These are phyloP conservation scores for Caenorhabditis japonica DNA, from an alignment of 2,888 invertebrate species.

Conservation along the genomic window DNA sequence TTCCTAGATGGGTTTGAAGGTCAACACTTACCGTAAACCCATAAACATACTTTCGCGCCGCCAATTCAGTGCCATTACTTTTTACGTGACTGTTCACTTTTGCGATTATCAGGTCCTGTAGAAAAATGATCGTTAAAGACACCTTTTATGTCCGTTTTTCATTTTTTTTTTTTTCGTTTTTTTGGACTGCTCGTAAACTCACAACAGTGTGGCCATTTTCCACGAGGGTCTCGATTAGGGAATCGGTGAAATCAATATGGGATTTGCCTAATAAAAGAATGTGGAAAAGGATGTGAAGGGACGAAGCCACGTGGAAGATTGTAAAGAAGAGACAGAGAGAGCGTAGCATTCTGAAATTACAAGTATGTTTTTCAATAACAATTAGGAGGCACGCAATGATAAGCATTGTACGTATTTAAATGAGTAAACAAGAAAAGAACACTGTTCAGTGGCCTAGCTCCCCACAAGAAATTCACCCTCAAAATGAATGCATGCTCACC, in stretches of 20 bases:
- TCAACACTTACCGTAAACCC: constrained; percentile 29
- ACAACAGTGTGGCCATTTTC: constrained; percentile 66
- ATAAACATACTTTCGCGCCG: constrained; percentile 27
- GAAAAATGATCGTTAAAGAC: background rate
- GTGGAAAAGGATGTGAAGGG: constrained; percentile 55
- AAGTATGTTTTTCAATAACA: no score
- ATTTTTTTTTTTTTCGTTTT: background rate
- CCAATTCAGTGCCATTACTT: constrained; percentile 26
- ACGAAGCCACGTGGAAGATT: constrained; percentile 3
- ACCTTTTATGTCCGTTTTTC: background rate
- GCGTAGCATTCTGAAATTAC: no score
- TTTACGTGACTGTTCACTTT: constrained; percentile 50
- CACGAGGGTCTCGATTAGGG: constrained; percentile 54
- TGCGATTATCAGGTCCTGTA: constrained; percentile 53
- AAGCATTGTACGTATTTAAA: no score
- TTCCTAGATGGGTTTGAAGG: background rate
- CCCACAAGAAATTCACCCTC: no score
- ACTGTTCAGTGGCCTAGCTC: no score
- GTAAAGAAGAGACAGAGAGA: constrained; percentile 1
- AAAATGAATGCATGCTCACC: no score
- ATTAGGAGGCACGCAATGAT: no score
- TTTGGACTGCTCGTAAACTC: constrained; percentile 12
- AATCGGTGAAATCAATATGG: constrained; percentile 60
- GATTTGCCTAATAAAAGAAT: constrained; percentile 58
- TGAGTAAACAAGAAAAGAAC: no score